Conservation (phyloP, 1,140 invertebrate genomes). For the Temnothorax curvispinosus region DNA sequence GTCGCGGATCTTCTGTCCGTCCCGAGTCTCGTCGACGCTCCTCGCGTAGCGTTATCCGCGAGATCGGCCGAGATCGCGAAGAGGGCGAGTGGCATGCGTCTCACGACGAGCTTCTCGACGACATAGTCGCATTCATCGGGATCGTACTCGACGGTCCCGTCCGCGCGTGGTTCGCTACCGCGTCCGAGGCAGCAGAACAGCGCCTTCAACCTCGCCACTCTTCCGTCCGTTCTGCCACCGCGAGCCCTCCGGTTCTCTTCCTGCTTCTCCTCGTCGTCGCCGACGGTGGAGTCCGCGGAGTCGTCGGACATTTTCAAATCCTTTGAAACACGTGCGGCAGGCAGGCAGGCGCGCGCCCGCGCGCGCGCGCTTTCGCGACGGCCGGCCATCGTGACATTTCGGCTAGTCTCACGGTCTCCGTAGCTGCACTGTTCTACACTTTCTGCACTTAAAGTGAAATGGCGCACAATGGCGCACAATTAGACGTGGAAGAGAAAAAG, state of each 20-base stretch:
- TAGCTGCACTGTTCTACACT: no score
- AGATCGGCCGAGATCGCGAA: slow-evolving; percentile 31
- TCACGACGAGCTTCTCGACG: slow-evolving; percentile 65
- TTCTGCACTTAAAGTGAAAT: no score
- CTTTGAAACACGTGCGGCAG: background rate
- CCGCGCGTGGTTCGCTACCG: background rate
- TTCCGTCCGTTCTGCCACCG: background rate
- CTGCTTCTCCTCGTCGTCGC: background rate
- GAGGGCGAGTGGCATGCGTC: slow-evolving; percentile 50
- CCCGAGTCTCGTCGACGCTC: background rate
- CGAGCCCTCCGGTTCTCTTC: background rate
- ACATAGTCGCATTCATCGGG: slow-evolving; percentile 55
- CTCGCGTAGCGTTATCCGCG: background rate
- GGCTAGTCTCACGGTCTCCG: background rate
- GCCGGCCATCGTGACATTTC: slow-evolving; percentile 4
- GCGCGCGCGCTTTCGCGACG: background rate
- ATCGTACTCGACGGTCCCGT: background rate
- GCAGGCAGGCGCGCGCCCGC: background rate
- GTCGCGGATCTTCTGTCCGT: background rate
- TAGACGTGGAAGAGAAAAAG: no score
- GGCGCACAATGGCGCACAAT: no score
- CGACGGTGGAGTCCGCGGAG: background rate
- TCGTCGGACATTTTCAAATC: slow-evolving; percentile 23
- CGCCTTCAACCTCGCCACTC: background rate
- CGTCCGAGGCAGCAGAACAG: slow-evolving; percentile 48